phyloP scores from a whole-genome alignment of 2,888 invertebrate genomes.

The Orthosia gracilis region DNA sequence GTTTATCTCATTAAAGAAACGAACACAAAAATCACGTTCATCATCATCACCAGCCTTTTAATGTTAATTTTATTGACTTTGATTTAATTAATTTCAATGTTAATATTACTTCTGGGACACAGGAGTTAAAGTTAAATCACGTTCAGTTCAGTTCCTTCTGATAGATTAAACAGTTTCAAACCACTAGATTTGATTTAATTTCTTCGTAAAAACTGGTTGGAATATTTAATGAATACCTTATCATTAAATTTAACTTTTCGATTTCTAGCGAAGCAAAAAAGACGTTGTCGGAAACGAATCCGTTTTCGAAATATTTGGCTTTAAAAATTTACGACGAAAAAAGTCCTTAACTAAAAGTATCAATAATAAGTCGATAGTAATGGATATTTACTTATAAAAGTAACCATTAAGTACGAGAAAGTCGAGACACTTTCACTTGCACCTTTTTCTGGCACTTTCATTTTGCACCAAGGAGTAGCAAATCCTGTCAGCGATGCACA shows the following conservation, averaged over 20 bases:
- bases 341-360: background rate
- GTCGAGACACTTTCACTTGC: constrained; percentile 70
- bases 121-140: background rate
- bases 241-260: background rate
- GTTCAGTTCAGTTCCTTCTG: background rate
- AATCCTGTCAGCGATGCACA: constrained; percentile 40
- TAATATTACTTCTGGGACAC: too few relatives aligned
- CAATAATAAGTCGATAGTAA: background rate
- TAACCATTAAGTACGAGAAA: constrained; percentile 58
- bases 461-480: constrained; percentile 43
- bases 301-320: background rate
- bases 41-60: too few relatives aligned
- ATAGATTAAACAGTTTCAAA: background rate
- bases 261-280: too few relatives aligned
- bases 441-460: constrained; percentile 66
- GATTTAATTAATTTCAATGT: too few relatives aligned
- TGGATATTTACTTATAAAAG: constrained; percentile 27
- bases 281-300: background rate
- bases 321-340: background rate
- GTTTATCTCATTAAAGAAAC: background rate
- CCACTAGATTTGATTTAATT: background rate
- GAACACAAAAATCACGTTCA: background rate
- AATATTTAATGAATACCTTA: background rate
- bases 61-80: too few relatives aligned
- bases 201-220: background rate